A percentile compares a stretch with the other conserved stretches of the same genome.
Evolutionary conservation across 1,140 invertebrate genomes (phyloP).

Genomic region (Phymorhynchus buccinoides): DNA sequence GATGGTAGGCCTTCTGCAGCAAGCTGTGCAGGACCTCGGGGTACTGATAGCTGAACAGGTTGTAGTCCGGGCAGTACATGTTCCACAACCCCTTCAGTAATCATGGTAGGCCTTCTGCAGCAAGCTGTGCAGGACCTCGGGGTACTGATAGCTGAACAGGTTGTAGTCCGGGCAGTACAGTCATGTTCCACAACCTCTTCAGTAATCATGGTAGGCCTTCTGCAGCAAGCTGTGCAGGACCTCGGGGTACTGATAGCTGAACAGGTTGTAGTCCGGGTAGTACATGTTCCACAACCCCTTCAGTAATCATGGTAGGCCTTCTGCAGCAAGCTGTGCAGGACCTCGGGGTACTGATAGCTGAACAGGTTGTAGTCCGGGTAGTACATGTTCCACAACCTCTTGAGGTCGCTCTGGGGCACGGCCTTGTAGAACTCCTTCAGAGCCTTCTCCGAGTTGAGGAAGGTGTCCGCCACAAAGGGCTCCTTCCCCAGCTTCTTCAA

Average conservation of each 20-base stretch:
- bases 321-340: conserved; percentile 49
- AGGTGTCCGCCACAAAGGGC: conserved; percentile 57
- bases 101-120: conserved; percentile 34
- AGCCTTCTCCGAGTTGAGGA: conserved; percentile 56
- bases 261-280: no score
- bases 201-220: no score
- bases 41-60: conserved; percentile 63
- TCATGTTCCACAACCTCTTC: no score
- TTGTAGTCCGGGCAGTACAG: conserved; percentile 63
- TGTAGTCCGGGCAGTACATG: conserved; percentile 64
- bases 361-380: conserved; percentile 64
- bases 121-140: conserved; percentile 50
- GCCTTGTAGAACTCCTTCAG: conserved; percentile 54
- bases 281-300: no score
- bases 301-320: conserved; percentile 40
- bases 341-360: conserved; percentile 60
- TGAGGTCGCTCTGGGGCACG: conserved; percentile 48
- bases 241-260: no score
- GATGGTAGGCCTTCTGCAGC: conserved; percentile 28
- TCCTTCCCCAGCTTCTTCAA: conserved; percentile 44
- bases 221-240: no score
- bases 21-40: conserved; percentile 54
- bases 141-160: conserved; percentile 64
- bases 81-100: conserved; percentile 55
- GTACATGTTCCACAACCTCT: conserved; percentile 60